Base-by-base conservation (phyloP, 2,797 vertebrate species). In the Phataginus tetradactyla region DNA sequence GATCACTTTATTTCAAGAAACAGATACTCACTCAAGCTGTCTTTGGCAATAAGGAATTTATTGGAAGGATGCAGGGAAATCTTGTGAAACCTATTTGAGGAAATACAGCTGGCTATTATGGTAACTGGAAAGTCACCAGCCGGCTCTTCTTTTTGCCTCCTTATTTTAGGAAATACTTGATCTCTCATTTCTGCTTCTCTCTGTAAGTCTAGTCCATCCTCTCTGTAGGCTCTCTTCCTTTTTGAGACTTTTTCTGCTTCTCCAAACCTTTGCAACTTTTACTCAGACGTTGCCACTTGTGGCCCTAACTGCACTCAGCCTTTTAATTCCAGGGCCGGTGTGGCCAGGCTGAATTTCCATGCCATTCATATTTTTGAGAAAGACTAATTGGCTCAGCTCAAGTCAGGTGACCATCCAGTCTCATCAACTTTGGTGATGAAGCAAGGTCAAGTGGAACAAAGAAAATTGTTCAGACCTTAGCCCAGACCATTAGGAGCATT, bases 1-100 rank as follows among this genome's bases (percentile, higher is more conserved):
- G 68, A 81, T 96, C 53, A 15, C 68, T 92, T 90, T 87, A 63
- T 96, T 90, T 81, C 88, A 81, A 88, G 81, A 90, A 95, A 96
- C 66, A 92, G 94, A 96, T 42, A 86, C 34, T 80, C 75, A 23
- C 61, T 68, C 45, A 49, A 29, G 77, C 85, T 86, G 83, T 61
- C 63, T 86, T 77, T 84, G 88, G 81, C 78, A 57, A 90, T 45
- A 57, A 95, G 96, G 85, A 94, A 81, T 95, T 96, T 95, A 96
- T 83, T 81, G 83, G 88, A 63, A 80, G 93, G 85, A 74, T 86
- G 81, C 86, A 92, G 78, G 75, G 37, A 72, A 81, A 61, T 42
- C 92, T 86, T 75, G 7, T 69, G 95, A 89, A 86, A 90, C 21
- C 63, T 23, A n/a, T 77, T 34, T 86, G 83, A 92, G 49, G 72